Evolutionary conservation across 2,113 vertebrate genomes (phyloP).

Genomic region (Elephantulus edwardii): DNA sequence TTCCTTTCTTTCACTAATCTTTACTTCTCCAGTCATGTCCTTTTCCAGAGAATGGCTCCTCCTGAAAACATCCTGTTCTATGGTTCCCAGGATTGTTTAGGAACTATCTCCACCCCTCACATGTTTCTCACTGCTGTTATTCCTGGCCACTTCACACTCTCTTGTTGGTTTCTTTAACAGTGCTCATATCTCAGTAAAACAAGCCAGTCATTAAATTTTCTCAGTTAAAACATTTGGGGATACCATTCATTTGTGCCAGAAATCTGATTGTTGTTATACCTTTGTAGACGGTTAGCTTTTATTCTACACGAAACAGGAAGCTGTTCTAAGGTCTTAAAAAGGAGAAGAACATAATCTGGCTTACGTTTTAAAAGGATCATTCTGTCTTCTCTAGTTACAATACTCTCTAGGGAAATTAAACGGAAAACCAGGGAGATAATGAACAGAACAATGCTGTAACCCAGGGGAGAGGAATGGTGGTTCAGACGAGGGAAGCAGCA

Average conservation of each 20-base stretch:
- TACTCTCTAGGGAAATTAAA: neutral
- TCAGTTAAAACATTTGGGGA: neutral
- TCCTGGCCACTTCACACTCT: neutral
- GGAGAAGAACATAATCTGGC: neutral
- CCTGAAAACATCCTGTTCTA: too few relatives aligned
- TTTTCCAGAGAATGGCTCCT: too few relatives aligned
- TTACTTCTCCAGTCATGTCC: too few relatives aligned
- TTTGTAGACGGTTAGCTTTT: neutral
- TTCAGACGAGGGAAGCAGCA: neutral
- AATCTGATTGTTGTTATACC: neutral
- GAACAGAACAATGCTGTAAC: neutral
- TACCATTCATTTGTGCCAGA: neutral
- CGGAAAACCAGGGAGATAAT: neutral
- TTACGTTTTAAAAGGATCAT: neutral
- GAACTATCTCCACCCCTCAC: too few relatives aligned
- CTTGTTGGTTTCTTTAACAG: neutral
- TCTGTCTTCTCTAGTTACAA: neutral
- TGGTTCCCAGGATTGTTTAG: neutral
- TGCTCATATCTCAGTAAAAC: neutral
- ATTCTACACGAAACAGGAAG: neutral
- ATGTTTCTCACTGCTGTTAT: neutral
- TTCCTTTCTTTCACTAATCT: too few relatives aligned
- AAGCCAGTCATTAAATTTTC: neutral
- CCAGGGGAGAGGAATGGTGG: neutral
- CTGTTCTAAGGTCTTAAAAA: neutral